A percentile compares a stretch with the other conserved stretches of the same genome.
Conservation (phyloP, 2,888 invertebrate genomes). For the Dolomedes plantarius region DNA sequence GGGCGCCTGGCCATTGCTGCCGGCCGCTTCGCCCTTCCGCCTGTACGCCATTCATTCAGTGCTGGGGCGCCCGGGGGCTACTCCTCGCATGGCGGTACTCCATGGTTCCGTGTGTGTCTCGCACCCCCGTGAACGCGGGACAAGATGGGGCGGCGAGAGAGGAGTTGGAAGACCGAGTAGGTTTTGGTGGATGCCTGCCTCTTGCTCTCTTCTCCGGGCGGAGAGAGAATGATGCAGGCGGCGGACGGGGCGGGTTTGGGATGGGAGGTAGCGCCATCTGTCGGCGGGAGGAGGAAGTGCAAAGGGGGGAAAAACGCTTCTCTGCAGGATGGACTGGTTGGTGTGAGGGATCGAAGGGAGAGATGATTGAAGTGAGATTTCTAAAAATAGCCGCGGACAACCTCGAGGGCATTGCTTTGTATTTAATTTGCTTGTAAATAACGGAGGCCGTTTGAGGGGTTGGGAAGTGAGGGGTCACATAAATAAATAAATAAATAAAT, state of each 20-base stretch:
- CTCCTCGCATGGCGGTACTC: constrained; percentile 16
- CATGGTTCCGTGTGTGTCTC: background rate
- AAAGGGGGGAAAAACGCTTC: background rate
- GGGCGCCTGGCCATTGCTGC: constrained; percentile 63
- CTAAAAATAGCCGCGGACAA: no score
- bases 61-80: background rate
- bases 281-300: background rate
- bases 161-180: constrained; percentile 4
- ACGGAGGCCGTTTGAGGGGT: no score
- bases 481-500: no score
- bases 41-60: constrained; percentile 66
- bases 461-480: no score
- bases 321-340: background rate
- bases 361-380: no score
- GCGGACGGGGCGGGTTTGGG: no score
- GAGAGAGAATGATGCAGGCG: background rate
- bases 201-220: background rate
- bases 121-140: background rate
- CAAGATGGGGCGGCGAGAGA: background rate
- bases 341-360: constrained; percentile 10
- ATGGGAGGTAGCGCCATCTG: background rate
- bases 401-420: no score
- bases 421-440: no score
- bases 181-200: background rate
- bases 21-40: constrained; percentile 60